Conservation (phyloP, 92 coral and sea anemone genomes). For the Pocillopora meandrina region DNA sequence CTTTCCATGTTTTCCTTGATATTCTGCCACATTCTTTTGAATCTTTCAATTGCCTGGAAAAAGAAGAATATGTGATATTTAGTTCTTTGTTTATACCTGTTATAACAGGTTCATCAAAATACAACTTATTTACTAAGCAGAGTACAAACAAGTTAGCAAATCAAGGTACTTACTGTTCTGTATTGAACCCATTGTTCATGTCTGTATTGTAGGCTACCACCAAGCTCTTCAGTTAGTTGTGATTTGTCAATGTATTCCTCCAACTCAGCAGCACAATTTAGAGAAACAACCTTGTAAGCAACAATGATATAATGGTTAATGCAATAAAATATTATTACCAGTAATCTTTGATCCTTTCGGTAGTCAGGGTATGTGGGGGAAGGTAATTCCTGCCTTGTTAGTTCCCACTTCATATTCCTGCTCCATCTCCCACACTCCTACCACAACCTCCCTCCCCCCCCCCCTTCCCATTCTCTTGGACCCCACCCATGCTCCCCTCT, state of each 20-base stretch:
- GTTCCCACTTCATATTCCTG: too few species aligned
- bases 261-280: conserved; percentile 65
- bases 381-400: too few species aligned
- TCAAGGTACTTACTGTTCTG: conserved; percentile 76
- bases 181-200: conserved; percentile 92
- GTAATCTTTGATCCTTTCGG: too few species aligned
- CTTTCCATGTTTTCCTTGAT: conserved; percentile 89
- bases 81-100: not conserved
- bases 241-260: conserved; percentile 69
- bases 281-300: conserved; percentile 72
- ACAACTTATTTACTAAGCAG: too few species aligned
- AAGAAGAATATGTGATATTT: not conserved
- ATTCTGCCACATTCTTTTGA: conserved; percentile 92
- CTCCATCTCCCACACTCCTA: too few species aligned
- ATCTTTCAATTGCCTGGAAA: conserved; percentile 93
- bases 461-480: too few species aligned
- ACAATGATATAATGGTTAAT: not conserved
- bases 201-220: conserved; percentile 81
- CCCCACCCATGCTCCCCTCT: too few species aligned
- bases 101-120: not conserved
- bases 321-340: not conserved
- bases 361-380: too few species aligned
- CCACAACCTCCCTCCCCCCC: too few species aligned
- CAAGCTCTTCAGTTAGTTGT: conserved; percentile 82
- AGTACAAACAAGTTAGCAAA: too few species aligned